Evolutionary conservation across 2,113 vertebrate species (phyloP), one percentile per base, ranked within the genome.

Genomic region (Sapajus apella): DNA sequence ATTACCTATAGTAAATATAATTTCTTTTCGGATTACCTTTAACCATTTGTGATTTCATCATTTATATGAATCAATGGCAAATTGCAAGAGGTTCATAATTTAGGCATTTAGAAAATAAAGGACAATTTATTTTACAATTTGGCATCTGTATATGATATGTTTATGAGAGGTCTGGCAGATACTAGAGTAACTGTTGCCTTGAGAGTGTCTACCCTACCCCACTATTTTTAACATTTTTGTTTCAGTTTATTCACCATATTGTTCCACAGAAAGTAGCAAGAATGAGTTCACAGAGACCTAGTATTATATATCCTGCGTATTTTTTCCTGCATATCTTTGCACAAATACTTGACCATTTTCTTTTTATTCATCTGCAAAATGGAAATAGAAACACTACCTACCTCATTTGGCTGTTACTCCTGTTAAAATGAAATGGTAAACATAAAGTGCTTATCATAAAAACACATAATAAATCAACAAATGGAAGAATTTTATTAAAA

Each of bases 11-110:
- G 16, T 96, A 79, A 55, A 16, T 87, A 50, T 32, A 52, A 40
- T 95, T 94, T 58, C 8, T 72, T 91, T 95, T 72, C 35, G 2
- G 32, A 47, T 80, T 97, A n/a, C 23, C 45, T 92, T 87, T 96
- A 52, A 4, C 43, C 37, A 84, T 82, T 92, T 86, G 13, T 43
- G 94, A 52, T 82, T 90, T 96, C 35, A 82, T 8, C n/a, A 85
- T 86, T 61, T 81, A 27, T 43, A 30, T 45, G 18, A 93, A 47
- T 88, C 68, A 14, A 37, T 43, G 13, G 12, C 8, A 87, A 87
- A 76, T 87, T 70, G n/a, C 4, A 83, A 79, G 5, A 43, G 32
- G 10, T 83, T 77, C 32, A 21, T 35, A 68, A 23, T 52, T 72
- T 35, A 83, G 35, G 10, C 27, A 91, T 94, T 95, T 73, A 79